Percentiles rank a stretch among this genome's conserved stretches.
Evolutionary conservation across 1,140 invertebrate genomes (phyloP).

Genomic region (Anastrepha obliqua): DNA sequence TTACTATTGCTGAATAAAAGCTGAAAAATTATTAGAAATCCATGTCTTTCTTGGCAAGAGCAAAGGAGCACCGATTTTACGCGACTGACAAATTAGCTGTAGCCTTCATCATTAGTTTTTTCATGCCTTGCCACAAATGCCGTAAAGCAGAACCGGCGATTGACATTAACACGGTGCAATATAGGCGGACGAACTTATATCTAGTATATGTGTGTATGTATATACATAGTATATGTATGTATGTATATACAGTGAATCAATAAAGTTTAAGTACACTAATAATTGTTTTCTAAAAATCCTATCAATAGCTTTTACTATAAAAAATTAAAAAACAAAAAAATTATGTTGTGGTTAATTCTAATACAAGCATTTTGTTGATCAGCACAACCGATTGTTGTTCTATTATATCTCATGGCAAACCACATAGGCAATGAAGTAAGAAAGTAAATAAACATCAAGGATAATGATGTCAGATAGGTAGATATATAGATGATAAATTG

Average conservation of each 20-base stretch:
- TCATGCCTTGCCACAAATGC: conserved; percentile 14
- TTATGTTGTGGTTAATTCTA: too few relatives aligned
- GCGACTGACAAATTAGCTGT: conserved; percentile 32
- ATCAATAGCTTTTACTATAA: too few relatives aligned
- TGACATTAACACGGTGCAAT: conserved; percentile 7
- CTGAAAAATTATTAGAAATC: background rate
- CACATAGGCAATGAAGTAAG: too few relatives aligned
- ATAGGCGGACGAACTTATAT: too few relatives aligned
- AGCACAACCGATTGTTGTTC: too few relatives aligned
- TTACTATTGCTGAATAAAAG: background rate
- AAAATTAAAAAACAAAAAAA: too few relatives aligned
- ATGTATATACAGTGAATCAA: background rate
- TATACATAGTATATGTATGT: background rate
- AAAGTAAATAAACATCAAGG: too few relatives aligned
- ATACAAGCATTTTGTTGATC: too few relatives aligned
- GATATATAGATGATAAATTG: too few relatives aligned
- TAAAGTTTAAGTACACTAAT: background rate
- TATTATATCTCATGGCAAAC: too few relatives aligned
- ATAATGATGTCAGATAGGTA: too few relatives aligned
- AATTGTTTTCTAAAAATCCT: too few relatives aligned
- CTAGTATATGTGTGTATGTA: background rate
- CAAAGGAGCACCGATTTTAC: background rate
- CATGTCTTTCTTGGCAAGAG: conserved; percentile 1
- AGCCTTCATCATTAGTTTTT: conserved; percentile 45
- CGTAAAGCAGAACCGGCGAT: conserved; percentile 11